A percentile compares a stretch with the other conserved stretches of the same genome.
phyloP scores from a whole-genome alignment of 2,888 invertebrate species.

The Drosophila tripunctata region DNA sequence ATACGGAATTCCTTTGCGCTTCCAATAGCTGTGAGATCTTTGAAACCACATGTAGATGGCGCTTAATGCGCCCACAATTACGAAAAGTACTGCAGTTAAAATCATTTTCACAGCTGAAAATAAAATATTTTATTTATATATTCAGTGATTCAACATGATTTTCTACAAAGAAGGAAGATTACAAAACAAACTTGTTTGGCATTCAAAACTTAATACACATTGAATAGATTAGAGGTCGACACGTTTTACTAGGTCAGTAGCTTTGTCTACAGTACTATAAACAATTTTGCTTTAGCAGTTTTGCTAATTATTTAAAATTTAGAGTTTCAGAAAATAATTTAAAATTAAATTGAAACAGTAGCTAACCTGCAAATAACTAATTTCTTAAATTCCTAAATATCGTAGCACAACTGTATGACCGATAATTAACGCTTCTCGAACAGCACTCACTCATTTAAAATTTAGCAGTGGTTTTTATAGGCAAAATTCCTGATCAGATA shows the following conservation, averaged over 20 bases:
- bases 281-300: no score
- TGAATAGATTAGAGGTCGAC: background rate
- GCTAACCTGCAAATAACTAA: no score
- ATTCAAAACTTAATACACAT: background rate
- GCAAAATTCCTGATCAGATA: background rate
- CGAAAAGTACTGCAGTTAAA: conserved; percentile 62
- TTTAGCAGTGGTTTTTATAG: conserved; percentile 38
- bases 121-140: no score
- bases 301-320: no score
- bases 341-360: background rate
- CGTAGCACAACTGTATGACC: conserved; percentile 3
- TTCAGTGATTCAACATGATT: no score
- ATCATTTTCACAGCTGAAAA: conserved; percentile 46
- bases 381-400: background rate
- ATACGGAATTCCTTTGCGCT: conserved; percentile 81
- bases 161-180: no score
- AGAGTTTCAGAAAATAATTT: no score
- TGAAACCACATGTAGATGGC: conserved; percentile 82
- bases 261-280: background rate
- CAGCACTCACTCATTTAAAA: conserved; percentile 15
- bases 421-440: conserved; percentile 29
- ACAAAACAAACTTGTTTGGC: background rate
- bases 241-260: background rate
- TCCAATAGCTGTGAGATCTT: conserved; percentile 80
- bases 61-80: conserved; percentile 50